These are phyloP conservation scores for Oreochromis grahami DNA, from an alignment of 2,797 vertebrate species.

Conservation along the genomic window DNA sequence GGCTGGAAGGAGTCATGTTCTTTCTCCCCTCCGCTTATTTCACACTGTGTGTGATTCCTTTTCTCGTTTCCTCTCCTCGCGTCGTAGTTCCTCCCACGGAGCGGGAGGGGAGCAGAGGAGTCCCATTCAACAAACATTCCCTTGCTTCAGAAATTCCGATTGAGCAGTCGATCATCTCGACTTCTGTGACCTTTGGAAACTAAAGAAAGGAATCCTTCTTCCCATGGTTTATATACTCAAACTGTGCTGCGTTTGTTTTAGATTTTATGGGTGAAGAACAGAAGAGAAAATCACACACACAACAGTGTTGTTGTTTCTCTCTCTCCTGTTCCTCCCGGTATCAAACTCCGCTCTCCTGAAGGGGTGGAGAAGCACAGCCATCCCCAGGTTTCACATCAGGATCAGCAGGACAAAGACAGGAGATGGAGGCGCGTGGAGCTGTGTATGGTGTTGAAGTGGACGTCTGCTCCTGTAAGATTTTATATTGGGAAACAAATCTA, in stretches of 20 bases:
- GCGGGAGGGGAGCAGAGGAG: background rate
- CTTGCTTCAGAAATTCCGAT: background rate
- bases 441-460: background rate
- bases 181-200: background rate
- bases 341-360: background rate
- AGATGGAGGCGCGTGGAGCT: background rate
- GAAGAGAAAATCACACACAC: background rate
- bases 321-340: fast-evolving
- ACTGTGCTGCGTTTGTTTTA: background rate
- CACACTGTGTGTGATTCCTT: background rate
- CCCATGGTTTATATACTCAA: background rate
- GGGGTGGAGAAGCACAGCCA: background rate
- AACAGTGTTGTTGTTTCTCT: no score
- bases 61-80: fast-evolving
- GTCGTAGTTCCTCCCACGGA: fast-evolving
- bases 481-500: background rate
- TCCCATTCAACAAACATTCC: background rate
- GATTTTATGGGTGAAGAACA: background rate
- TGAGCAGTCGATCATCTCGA: background rate
- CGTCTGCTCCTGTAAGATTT: background rate
- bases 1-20: background rate
- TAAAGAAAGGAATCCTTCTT: fast-evolving
- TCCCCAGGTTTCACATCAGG: background rate
- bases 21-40: background rate
- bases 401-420: fast-evolving